Percentiles rank a stretch among this genome's conserved stretches.
phyloP scores from a whole-genome alignment of 2,888 invertebrate species.

The Hydropsyche betteni region DNA sequence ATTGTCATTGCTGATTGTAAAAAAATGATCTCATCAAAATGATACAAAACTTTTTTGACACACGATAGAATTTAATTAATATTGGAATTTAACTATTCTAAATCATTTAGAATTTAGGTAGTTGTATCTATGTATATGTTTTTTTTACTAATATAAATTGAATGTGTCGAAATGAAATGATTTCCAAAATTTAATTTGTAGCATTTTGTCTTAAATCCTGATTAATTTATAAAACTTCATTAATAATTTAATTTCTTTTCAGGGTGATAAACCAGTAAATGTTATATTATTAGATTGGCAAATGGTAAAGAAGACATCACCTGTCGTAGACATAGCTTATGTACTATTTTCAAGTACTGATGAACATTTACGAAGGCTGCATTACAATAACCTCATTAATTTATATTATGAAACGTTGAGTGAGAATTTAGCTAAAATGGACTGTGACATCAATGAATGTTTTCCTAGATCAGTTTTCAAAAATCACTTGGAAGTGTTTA shows the following conservation, averaged over 20 bases:
- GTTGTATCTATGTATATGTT: no score
- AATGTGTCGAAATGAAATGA: no score
- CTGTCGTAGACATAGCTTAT: constrained; percentile 47
- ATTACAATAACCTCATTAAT: constrained; percentile 40
- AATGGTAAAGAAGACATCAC: constrained; percentile 43
- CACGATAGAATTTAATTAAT: no score
- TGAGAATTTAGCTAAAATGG: constrained; percentile 34
- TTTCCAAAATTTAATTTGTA: no score
- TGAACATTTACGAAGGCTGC: constrained; percentile 31
- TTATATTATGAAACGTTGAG: constrained; percentile 43
- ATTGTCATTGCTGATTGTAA: no score
- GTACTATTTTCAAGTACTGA: constrained; percentile 47
- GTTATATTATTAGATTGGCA: constrained; percentile 48
- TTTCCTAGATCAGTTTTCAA: constrained; percentile 42
- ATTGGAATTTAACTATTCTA: no score
- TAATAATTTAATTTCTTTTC: constrained; percentile 13
- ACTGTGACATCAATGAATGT: constrained; percentile 37
- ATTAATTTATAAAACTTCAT: no score
- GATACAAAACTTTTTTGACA: no score
- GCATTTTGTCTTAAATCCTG: no score
- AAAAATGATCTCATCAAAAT: no score
- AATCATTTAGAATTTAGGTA: no score
- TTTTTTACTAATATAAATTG: no score
- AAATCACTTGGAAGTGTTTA: constrained; percentile 39
- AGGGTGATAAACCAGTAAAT: constrained; percentile 41